A percentile compares a stretch with the other conserved stretches of the same genome.
phyloP scores from a whole-genome alignment of 2,888 invertebrate species.

The Branchellion lobata region DNA sequence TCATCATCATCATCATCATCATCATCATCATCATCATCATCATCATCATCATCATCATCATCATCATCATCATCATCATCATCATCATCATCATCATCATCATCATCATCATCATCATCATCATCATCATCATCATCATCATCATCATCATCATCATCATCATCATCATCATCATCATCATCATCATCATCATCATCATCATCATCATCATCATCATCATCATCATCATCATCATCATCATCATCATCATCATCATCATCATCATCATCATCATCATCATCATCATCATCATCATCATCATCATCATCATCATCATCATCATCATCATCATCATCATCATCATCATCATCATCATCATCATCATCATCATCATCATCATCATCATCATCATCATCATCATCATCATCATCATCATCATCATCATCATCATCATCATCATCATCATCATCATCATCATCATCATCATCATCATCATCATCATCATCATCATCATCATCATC shows the following conservation, averaged over 20 bases:
- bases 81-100: constrained; percentile 24
- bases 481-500: constrained; percentile 29
- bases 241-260: constrained; percentile 29
- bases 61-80: constrained; percentile 27
- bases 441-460: constrained; percentile 29
- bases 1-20: constrained; percentile 8
- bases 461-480: constrained; percentile 27
- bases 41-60: constrained; percentile 24
- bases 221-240: constrained; percentile 27
- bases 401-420: constrained; percentile 29
- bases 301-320: constrained; percentile 27
- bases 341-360: constrained; percentile 27
- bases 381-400: constrained; percentile 27
- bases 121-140: constrained; percentile 27
- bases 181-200: constrained; percentile 27
- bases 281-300: constrained; percentile 29
- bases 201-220: constrained; percentile 29
- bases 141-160: constrained; percentile 29
- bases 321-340: constrained; percentile 29
- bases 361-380: constrained; percentile 29
- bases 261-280: constrained; percentile 27
- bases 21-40: constrained; percentile 27
- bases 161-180: constrained; percentile 29
- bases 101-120: constrained; percentile 29
- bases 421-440: constrained; percentile 27